Evolutionary conservation across 1,140 invertebrate species (phyloP).

Genomic region (Euglossa dilemma): DNA sequence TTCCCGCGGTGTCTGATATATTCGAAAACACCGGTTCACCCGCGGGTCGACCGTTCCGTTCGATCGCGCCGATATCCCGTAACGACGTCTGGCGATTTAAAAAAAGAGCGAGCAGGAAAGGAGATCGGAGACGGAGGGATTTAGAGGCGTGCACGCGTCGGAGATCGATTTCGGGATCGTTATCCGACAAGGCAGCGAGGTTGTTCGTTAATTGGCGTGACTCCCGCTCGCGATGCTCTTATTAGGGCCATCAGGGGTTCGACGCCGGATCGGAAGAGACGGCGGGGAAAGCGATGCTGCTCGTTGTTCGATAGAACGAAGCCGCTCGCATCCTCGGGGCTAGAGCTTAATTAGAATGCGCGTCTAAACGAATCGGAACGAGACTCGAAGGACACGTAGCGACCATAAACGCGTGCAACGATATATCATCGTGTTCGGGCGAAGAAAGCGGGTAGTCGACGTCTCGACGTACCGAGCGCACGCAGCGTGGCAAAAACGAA

Average conservation of each 20-base stretch:
- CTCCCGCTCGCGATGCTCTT: not conserved
- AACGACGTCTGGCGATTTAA: no score
- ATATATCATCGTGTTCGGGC: conserved; percentile 19
- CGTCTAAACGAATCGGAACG: conserved; percentile 44
- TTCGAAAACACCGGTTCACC: no score
- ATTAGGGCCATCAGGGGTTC: not conserved
- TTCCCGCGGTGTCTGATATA: no score
- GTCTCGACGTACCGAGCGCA: not conserved
- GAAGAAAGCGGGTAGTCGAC: not conserved
- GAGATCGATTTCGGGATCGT: conserved; percentile 1
- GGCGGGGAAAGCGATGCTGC: not conserved
- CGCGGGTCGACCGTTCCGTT: no score
- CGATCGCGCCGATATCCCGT: no score
- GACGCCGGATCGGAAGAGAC: not conserved
- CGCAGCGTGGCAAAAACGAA: not conserved
- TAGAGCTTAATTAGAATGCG: conserved; percentile 34
- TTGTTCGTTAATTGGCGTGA: conserved; percentile 7
- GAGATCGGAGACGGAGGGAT: no score
- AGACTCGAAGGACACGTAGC: not conserved
- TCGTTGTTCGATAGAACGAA: conserved; percentile 12
- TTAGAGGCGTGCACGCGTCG: not conserved
- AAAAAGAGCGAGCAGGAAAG: no score
- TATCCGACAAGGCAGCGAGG: no score
- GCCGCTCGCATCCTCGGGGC: not conserved
- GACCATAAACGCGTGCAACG: conserved; percentile 12